Evolutionary conservation across 2,888 invertebrate genomes (phyloP).

Genomic region (Lacanobia oleracea): DNA sequence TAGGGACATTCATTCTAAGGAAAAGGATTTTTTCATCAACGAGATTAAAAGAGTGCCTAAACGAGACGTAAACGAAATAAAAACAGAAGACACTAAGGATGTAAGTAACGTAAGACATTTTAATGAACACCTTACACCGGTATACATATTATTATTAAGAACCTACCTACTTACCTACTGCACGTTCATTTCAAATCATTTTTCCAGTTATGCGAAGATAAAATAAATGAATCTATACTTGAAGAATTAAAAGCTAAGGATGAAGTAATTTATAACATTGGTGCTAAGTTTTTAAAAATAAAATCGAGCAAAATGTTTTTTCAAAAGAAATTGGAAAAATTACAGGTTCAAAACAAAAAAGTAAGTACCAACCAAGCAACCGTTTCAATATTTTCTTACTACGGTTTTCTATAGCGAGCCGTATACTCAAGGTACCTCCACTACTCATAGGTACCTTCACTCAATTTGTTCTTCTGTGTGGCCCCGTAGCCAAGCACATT

Average conservation of each 20-base stretch:
- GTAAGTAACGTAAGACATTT: conserved; percentile 39
- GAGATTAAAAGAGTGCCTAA: conserved; percentile 76
- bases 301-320: conserved; percentile 71
- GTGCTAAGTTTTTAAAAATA: conserved; percentile 73
- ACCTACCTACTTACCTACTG: background rate
- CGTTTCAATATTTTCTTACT: background rate
- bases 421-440: no score
- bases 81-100: conserved; percentile 64
- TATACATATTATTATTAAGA: background rate
- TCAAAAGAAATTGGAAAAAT: conserved; percentile 75
- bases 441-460: no score
- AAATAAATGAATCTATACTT: conserved; percentile 53
- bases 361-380: conserved; percentile 20
- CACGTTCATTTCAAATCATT: background rate
- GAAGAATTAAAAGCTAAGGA: conserved; percentile 71
- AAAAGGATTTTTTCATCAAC: conserved; percentile 88
- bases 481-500: no score
- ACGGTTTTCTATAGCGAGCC: background rate
- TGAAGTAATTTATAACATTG: conserved; percentile 73
- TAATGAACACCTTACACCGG: background rate
- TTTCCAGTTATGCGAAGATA: conserved; percentile 45
- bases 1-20: conserved; percentile 87
- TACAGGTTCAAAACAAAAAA: conserved; percentile 73
- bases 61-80: conserved; percentile 78
- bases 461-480: no score